Evolutionary conservation across 2,888 invertebrate species (phyloP), one percentile per base, ranked within the genome.

Genomic region (Orchesellides sinensis): DNA sequence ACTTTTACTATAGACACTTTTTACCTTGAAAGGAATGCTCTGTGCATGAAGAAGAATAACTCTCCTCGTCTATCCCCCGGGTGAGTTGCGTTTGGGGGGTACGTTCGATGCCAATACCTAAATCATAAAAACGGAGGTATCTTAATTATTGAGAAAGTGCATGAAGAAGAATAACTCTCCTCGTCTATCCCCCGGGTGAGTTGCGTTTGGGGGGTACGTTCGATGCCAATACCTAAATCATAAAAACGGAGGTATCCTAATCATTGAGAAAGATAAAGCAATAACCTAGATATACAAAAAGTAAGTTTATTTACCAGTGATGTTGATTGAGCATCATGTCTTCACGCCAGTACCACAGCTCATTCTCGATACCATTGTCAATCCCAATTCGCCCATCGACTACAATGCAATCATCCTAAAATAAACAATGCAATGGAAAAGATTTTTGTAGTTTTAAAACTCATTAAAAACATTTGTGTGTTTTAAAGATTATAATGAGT

Each of bases 281-380:
- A 32, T 32, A 6, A 10, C 10, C 5, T 32, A 32, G 10, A 32
- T 32, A 10, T 10, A 32, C 6, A 6, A 32, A 40, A 40, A 40
- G 10, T 40, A 5, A 8, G 2, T 40, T 40, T 40, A 8, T 8
- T 23, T 45, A 80, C 82, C 66, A 74, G 45, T 83, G 82, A 56
- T 83, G 83, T 23, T 83, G 83, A 52, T 78, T 83, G 1, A 78
- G 14, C 78, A 78, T 78, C 70, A 83, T 83, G 17, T 83, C 77
- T 45, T 77, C 83, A n/a, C 72, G 35, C 54, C 54, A 83, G 17
- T 83, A 78, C 83, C 78, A 77, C 8, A 83, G 35, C 23, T 65
- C 45, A 49, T 77, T 83, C 61, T 83, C 83, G 8, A 65, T 21
- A 8, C 83, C 83, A 61, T 83, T 83, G 25, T 83, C 83, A 1